Evolutionary conservation across 1,140 invertebrate species (phyloP), one percentile per base, ranked within the genome.

Genomic region (Ceratina australensis): DNA sequence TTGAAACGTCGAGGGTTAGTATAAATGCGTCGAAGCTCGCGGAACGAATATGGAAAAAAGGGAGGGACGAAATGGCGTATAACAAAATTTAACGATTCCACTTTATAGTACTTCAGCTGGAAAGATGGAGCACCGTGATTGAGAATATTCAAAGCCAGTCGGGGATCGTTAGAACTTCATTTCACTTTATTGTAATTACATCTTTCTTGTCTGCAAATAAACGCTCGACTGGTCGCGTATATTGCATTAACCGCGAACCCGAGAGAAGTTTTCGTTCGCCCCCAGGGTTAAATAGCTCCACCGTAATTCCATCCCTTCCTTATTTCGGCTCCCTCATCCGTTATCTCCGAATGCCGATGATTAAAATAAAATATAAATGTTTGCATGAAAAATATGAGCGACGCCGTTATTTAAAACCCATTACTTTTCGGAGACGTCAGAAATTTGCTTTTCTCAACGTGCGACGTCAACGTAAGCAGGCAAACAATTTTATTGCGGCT

Each of bases 121-220:
- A 3, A 42, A 24, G 33, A 22, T 12, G n/a, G 10, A 20, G 22
- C n/a, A 16, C 24, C 56, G 50, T 49, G n/a, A 75, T 78, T 61
- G n/a, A 52, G 47, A 15, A 72, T 66, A 63, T 63, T 67, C 72
- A 76, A 67, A 77, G 64, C 72, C 72, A 47, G 67, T 26, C 52
- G 22, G n/a, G n/a, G 68, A 81, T 78, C 80, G 85, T 87, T 87
- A 77, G 78, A 87, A 85, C 81, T 87, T 74, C 82, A 83, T 87
- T 87, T 87, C 72, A 77, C 83, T 88, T 87, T 83, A 87, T 87
- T 85, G 86, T 89, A 86, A 89, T 88, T 87, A 80, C 84, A 87
- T 88, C 87, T 88, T 88, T 89, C 80, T 68, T 69, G 77, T 85
- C 80, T 81, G 83, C 79, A 88, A 88, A 89, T 87, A 88, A 89